Evolutionary conservation across 2,113 vertebrate species (phyloP).

Genomic region (Columba livia): DNA sequence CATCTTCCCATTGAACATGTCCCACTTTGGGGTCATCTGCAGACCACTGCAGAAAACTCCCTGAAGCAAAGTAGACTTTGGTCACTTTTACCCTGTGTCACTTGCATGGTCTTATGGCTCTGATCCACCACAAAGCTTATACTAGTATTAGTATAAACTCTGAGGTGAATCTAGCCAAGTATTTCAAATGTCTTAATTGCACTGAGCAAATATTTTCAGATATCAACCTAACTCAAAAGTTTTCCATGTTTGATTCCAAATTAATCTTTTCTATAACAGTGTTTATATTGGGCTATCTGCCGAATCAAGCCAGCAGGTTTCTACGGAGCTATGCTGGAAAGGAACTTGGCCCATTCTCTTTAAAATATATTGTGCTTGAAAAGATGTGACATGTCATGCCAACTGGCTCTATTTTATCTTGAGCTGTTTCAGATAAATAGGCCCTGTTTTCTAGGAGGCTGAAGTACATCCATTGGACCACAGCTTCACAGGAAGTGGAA

Average conservation of each 20-base stretch:
- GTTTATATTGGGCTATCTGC: slow-evolving; percentile 2
- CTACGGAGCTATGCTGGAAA: background rate
- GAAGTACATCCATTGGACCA: background rate
- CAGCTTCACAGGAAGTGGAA: background rate
- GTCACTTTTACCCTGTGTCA: background rate
- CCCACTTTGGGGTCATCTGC: background rate
- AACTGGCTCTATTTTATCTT: slow-evolving; percentile 1
- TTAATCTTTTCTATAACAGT: background rate
- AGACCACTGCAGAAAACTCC: background rate
- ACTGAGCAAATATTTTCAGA: slow-evolving; percentile 33
- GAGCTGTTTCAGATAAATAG: background rate
- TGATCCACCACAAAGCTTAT: background rate
- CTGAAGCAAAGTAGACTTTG: background rate
- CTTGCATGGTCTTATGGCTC: background rate
- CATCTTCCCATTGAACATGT: background rate
- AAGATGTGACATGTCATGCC: background rate
- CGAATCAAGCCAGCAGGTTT: background rate
- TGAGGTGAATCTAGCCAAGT: background rate
- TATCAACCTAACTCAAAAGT: background rate
- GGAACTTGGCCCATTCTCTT: slow-evolving; percentile 1
- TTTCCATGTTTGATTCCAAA: slow-evolving; percentile 33
- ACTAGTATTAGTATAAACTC: background rate
- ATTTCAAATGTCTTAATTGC: background rate
- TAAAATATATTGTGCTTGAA: background rate
- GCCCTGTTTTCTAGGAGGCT: background rate